Evolutionary conservation across 1,140 invertebrate genomes (phyloP).

Genomic region (Druon quercuslanigerum): DNA sequence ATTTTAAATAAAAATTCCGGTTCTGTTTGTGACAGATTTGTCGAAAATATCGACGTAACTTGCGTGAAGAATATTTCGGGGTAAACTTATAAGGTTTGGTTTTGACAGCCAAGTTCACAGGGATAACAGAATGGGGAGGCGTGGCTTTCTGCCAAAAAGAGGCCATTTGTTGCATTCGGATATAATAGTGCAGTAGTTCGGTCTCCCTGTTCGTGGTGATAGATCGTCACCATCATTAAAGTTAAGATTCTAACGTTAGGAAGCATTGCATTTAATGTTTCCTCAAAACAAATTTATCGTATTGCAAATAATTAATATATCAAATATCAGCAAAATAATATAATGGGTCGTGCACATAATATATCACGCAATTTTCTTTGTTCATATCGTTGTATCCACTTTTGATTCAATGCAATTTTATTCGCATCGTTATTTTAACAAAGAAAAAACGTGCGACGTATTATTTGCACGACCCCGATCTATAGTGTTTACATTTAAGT

Average conservation of each 20-base stretch:
- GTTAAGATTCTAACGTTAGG: background rate
- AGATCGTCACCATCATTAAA: background rate
- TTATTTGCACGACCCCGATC: no score
- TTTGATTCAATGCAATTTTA: no score
- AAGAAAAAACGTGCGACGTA: no score
- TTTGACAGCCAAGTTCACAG: constrained; percentile 13
- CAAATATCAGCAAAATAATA: background rate
- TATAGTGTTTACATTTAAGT: no score
- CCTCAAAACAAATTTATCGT: background rate
- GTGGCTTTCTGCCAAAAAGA: constrained; percentile 20
- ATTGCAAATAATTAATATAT: background rate
- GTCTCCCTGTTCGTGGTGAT: background rate
- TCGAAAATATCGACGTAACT: background rate
- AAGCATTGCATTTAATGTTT: background rate
- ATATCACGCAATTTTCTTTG: no score
- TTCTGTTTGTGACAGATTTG: background rate
- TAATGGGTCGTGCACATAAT: no score
- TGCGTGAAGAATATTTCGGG: background rate
- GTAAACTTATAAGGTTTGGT: background rate
- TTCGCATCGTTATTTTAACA: no score
- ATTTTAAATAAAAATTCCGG: no score
- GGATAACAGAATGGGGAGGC: constrained; percentile 4
- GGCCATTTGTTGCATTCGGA: constrained; percentile 11
- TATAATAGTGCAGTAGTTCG: constrained; percentile 18
- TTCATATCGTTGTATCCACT: no score